phyloP scores from a whole-genome alignment of 1,140 invertebrate genomes.

The Atta texana region DNA sequence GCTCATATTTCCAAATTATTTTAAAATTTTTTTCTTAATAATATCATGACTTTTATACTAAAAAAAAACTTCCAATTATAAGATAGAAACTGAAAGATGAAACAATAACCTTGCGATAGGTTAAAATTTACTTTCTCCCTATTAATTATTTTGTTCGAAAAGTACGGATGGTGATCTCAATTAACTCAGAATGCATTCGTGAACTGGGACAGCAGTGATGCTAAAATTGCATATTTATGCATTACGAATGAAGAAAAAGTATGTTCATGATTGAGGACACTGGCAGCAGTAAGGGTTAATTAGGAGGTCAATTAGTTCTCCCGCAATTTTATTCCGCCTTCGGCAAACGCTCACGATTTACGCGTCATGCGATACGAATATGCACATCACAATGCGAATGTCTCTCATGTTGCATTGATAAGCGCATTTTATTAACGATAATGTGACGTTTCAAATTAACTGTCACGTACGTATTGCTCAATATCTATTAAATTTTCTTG shows the following conservation, averaged over 20 bases:
- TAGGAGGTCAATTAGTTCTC: constrained; percentile 44
- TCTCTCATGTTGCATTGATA: neutral
- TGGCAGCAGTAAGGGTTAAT: constrained; percentile 27
- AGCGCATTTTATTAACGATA: neutral
- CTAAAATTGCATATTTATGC: constrained; percentile 40
- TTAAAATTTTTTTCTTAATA: neutral
- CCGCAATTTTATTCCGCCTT: constrained; percentile 30
- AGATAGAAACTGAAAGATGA: neutral
- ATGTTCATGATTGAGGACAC: constrained; percentile 33
- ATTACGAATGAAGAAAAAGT: constrained; percentile 48
- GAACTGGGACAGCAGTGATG: constrained; percentile 3
- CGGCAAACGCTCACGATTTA: neutral
- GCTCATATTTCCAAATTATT: no score
- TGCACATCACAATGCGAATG: neutral
- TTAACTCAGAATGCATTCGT: neutral
- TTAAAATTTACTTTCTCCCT: neutral
- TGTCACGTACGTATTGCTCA: neutral
- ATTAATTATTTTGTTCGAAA: constrained; percentile 29
- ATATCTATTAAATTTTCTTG: neutral
- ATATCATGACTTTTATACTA: neutral
- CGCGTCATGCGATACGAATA: constrained; percentile 11
- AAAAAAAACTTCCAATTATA: neutral
- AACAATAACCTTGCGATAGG: neutral
- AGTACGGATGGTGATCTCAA: constrained; percentile 5
- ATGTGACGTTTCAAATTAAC: neutral